Evolutionary conservation across 2,113 vertebrate genomes (phyloP), one percentile per base, ranked within the genome.

Genomic region (Neolamprologus fasciatus): DNA sequence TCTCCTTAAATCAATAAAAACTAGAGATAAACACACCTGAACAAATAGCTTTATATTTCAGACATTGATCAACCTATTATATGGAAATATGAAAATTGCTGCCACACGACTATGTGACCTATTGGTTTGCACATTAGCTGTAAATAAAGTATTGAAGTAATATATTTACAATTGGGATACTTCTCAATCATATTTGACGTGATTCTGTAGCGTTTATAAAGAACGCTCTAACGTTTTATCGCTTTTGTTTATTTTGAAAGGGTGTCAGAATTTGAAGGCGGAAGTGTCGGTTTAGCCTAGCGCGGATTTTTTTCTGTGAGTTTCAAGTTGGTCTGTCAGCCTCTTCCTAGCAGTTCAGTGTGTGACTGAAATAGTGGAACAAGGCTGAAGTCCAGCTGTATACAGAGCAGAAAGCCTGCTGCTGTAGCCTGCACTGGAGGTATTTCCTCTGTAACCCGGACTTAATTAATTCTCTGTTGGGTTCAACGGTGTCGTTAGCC

Each of bases 161-260:
- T 37, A 66, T 19, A 66, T 66, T 35, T 63, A 63, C 31, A 66
- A 13, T 66, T 66, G n/a, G 61, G 57, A n/a, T 37, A 21, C 21
- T 21, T 45, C 23, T 73, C 13, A 28, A 47, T 9, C 40, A 28
- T 47, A 28, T 26, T 11, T 28, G 23, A 17, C 14, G 14, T 47
- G 68, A 26, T 73, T 73, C 21, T 45, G 66, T 40, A 42, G 66
- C 8, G 5, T 73, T 73, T 45, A 26, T 45, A 26, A 26, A 10
- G 21, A 45, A 45, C 21, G 9, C 0, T 8, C 9, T 17, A 8
- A 76, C 23, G 1, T 76, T 73, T 47, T 5, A 47, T 28, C 71
- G 40, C 6, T 19, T 50, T 11, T 11, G 23, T 78, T 93, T 94
- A 88, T 88, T 91, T 91, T 89, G 92, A 91, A 92, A 89, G n/a